Evolutionary conservation across 2,113 vertebrate species (phyloP).

Genomic region (Centropristis striata): DNA sequence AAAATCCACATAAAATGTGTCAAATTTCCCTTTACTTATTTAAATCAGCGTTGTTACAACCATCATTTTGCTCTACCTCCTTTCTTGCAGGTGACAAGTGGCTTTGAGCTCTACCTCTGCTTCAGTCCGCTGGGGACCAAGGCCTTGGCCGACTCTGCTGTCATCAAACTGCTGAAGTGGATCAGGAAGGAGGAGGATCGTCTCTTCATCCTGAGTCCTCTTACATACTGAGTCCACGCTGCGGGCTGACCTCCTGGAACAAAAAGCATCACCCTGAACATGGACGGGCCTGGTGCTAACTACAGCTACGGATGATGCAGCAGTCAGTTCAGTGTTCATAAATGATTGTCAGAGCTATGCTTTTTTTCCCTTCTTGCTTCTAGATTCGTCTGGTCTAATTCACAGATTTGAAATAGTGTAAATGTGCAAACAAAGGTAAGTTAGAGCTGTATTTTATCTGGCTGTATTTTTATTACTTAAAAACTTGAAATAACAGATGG

Average conservation of each 20-base stretch:
- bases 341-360: constrained; percentile 22
- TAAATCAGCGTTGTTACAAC: too few species aligned
- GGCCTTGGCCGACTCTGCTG: constrained; percentile 87
- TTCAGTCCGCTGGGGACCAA: constrained; percentile 98
- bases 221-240: constrained; percentile 90
- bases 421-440: neutral
- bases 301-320: constrained; percentile 7
- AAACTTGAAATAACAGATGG: neutral
- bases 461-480: constrained; percentile 45
- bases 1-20: too few species aligned
- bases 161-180: constrained; percentile 97
- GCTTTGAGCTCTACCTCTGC: constrained; percentile 97
- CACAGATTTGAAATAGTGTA: neutral
- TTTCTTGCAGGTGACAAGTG: constrained; percentile 91
- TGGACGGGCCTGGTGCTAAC: constrained; percentile 15
- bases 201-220: constrained; percentile 96
- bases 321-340: neutral
- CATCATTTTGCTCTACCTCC: neutral
- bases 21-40: too few species aligned
- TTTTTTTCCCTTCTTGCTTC: constrained; percentile 19
- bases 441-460: constrained; percentile 54
- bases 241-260: neutral
- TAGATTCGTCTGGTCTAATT: constrained; percentile 8
- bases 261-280: neutral
- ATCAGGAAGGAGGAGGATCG: constrained; percentile 98